Base-by-base conservation (phyloP, 2,888 invertebrate genomes). In the Aspidiotus rigidus region DNA sequence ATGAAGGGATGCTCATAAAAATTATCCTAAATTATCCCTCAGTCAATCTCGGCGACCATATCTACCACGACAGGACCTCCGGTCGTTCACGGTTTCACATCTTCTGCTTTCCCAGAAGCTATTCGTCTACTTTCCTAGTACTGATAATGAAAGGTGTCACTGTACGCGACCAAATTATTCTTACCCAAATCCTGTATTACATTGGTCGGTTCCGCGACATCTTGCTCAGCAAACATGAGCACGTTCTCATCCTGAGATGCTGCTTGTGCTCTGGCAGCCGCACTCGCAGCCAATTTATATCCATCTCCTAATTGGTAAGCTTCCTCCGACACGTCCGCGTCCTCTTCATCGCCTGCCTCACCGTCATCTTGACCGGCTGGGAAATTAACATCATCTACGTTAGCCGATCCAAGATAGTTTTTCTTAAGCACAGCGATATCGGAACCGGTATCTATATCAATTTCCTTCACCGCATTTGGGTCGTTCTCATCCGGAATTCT, bases 401-500 rank as follows among this genome's bases (percentile, higher is more conserved):
- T n/a, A 16, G 11, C 63, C 17, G 28, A 13, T 7, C 16, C 10
- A 8, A 63, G 17, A 44, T 63, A 63, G n/a, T 63, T 63, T n/a
- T 63, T 53, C 53, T 53, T 63, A 15, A 63, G n/a, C 9, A 63
- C 9, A 7, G 63, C 63, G 1, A 63, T 5, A 16, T 69, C 69
- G 9, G 54, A 59, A 11, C 62, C 61, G 11, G 61, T 69, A 13
- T 69, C 69, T 15, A 53, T 61, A 15, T 69, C 69, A 40, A 39
- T 55, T 9, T 69, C 69, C n/a, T 44, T 49, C 7, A 60, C 61
- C 6, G 10, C 8, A 15, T 54, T 49, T 5, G 11, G 17, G 6
- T 69, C 62, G n/a, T 49, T 61, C 7, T 69, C 69, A 55, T 69
- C 62, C 53, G 63, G 63, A 53, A 63, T 63, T 7, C 63, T 40